Conservation (phyloP, 2,888 invertebrate species). For the Axea sp. region DNA sequence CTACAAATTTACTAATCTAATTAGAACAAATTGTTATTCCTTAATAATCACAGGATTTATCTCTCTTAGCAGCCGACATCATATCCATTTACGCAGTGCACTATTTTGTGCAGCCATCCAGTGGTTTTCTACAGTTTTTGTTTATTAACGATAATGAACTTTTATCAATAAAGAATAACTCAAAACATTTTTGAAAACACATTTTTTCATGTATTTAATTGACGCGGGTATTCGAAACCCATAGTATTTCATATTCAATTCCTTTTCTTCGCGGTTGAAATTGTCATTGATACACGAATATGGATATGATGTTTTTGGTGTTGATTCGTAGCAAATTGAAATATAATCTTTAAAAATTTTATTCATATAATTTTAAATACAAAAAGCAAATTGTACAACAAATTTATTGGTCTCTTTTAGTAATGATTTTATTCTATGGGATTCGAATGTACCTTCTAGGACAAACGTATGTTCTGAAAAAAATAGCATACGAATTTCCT, state of each 20-base stretch:
- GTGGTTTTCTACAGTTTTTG: slow-evolving; percentile 73
- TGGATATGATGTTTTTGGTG: slow-evolving; percentile 49
- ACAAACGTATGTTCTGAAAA: slow-evolving; percentile 24
- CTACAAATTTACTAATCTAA: slow-evolving; percentile 72
- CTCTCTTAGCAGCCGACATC: slow-evolving; percentile 78
- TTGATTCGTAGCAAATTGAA: slow-evolving; percentile 4
- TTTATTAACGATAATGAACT: slow-evolving; percentile 35
- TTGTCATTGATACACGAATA: slow-evolving; percentile 1
- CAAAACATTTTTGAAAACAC: slow-evolving; percentile 23
- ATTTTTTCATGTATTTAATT: slow-evolving; percentile 3
- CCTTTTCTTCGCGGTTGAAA: slow-evolving; percentile 3
- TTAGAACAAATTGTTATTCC: slow-evolving; percentile 74
- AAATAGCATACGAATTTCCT: slow-evolving; percentile 17
- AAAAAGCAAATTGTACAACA: too few species aligned
- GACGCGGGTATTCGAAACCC: slow-evolving; percentile 49
- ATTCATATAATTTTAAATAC: too few species aligned
- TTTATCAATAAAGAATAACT: slow-evolving; percentile 5
- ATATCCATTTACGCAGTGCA: slow-evolving; percentile 75
- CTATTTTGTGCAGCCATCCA: slow-evolving; percentile 74
- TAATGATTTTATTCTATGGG: slow-evolving; percentile 32
- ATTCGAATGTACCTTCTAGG: slow-evolving; percentile 47
- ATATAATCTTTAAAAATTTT: background rate
- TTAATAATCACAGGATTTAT: slow-evolving; percentile 79
- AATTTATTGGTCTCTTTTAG: background rate
- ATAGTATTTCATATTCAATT: slow-evolving; percentile 21